A percentile compares a stretch with the other conserved stretches of the same genome.
Evolutionary conservation across 2,797 vertebrate species (phyloP).

Genomic region (Eulemur mongoz): DNA sequence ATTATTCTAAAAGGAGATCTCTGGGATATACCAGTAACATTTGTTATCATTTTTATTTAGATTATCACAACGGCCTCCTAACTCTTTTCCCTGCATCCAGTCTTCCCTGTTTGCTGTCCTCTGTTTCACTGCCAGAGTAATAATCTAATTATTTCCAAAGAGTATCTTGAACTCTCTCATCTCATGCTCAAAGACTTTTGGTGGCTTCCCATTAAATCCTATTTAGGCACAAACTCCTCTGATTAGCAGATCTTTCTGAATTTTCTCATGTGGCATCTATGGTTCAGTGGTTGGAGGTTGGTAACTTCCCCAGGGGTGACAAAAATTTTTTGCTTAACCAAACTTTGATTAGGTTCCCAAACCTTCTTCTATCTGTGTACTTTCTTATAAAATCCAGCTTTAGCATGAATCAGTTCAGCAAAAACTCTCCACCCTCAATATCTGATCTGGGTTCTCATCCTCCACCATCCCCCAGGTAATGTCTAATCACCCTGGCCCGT

Average conservation of each 20-base stretch:
- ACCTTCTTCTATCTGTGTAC: neutral
- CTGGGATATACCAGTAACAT: neutral
- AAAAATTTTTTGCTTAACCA: neutral
- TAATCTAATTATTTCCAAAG: neutral
- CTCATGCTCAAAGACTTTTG: neutral
- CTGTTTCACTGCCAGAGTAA: neutral
- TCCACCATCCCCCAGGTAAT: too few relatives aligned
- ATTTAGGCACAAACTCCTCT: neutral
- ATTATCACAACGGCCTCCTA: neutral
- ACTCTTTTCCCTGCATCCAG: neutral
- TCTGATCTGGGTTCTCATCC: too few relatives aligned
- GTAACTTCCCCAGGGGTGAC: neutral
- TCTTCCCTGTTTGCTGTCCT: neutral
- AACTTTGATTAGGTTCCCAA: neutral
- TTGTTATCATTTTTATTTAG: neutral
- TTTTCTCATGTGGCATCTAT: neutral
- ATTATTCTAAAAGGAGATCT: neutral
- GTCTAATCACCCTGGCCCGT: neutral
- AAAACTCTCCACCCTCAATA: neutral
- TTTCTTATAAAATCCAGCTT: neutral
- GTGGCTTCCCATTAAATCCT: neutral
- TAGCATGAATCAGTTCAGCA: neutral
- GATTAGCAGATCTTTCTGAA: neutral
- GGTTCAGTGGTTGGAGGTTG: neutral
- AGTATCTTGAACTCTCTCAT: neutral